Percentiles rank a stretch among this genome's conserved stretches.
Evolutionary conservation across 2,888 invertebrate genomes (phyloP).

Genomic region (Parasteatoda lunata): DNA sequence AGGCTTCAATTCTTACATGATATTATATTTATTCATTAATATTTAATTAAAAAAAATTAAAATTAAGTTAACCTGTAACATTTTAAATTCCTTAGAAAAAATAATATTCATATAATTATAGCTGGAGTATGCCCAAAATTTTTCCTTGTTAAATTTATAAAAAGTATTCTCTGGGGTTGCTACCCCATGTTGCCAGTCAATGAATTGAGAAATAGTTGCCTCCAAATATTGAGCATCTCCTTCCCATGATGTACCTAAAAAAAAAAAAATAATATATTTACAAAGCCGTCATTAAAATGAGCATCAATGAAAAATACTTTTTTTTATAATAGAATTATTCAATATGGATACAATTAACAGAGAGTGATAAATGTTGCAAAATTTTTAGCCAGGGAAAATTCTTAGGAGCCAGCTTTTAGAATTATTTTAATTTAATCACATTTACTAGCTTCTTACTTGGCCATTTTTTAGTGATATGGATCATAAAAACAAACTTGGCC

Average conservation of each 20-base stretch:
- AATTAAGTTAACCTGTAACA: constrained; percentile 48
- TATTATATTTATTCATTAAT: neutral
- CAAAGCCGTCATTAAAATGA: neutral
- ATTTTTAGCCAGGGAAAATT: too few species aligned
- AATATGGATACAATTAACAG: too few species aligned
- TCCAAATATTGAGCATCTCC: constrained; percentile 23
- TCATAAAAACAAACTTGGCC: too few species aligned
- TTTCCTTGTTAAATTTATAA: constrained; percentile 22
- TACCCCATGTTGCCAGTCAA: constrained; percentile 38
- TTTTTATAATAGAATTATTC: too few species aligned
- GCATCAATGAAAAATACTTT: too few species aligned
- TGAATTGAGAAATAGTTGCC: constrained; percentile 57
- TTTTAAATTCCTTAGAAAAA: constrained; percentile 24
- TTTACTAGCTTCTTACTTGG: too few species aligned
- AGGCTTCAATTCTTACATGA: neutral
- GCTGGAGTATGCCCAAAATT: constrained; percentile 68
- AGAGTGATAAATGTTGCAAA: too few species aligned
- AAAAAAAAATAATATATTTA: neutral
- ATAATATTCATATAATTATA: constrained; percentile 68
- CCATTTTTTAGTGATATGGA: too few species aligned
- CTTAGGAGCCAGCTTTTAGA: too few species aligned
- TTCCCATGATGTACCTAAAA: constrained; percentile 59
- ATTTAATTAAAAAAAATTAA: neutral
- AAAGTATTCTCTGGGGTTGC: constrained; percentile 50
- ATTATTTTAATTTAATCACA: too few species aligned